Conservation (phyloP, 1,140 invertebrate species). For the Branchinecta lynchi region DNA sequence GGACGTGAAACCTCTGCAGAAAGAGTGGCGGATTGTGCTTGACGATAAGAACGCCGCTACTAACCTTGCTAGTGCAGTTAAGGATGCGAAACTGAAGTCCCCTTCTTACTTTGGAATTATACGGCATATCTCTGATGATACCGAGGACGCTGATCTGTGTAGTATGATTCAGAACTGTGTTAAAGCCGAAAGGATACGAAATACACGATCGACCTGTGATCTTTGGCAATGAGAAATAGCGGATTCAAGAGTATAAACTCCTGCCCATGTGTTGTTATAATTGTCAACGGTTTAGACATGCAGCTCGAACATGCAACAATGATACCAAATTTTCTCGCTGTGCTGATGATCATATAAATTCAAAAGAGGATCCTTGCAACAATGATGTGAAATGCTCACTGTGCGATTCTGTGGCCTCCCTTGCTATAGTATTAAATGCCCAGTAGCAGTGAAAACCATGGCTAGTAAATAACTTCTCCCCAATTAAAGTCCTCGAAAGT, state of each 20-base stretch:
- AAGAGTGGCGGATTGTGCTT: too few relatives aligned
- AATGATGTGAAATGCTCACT: not conserved
- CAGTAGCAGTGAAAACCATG: not conserved
- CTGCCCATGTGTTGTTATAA: too few relatives aligned
- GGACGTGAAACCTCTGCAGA: slow-evolving; percentile 2
- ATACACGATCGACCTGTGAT: not conserved
- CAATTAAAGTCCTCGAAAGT: slow-evolving; percentile 9
- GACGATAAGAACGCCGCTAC: not conserved
- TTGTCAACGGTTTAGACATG: not conserved
- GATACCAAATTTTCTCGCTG: too few relatives aligned
- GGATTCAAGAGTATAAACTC: slow-evolving; percentile 9
- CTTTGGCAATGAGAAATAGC: not conserved
- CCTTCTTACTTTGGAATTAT: not conserved
- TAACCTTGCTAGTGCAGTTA: not conserved
- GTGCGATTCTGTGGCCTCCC: not conserved
- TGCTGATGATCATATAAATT: too few relatives aligned
- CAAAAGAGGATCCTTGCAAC: too few relatives aligned
- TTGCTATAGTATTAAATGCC: too few relatives aligned
- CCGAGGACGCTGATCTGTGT: not conserved
- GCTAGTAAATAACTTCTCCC: not conserved
- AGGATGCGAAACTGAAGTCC: not conserved
- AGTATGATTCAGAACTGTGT: too few relatives aligned
- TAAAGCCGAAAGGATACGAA: slow-evolving; percentile 2
- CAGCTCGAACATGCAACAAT: slow-evolving; percentile 2
- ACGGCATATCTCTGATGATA: slow-evolving; percentile 4